These are phyloP conservation scores for Xyliphius kryptos DNA, from an alignment of 2,113 vertebrate species.

Conservation along the genomic window DNA sequence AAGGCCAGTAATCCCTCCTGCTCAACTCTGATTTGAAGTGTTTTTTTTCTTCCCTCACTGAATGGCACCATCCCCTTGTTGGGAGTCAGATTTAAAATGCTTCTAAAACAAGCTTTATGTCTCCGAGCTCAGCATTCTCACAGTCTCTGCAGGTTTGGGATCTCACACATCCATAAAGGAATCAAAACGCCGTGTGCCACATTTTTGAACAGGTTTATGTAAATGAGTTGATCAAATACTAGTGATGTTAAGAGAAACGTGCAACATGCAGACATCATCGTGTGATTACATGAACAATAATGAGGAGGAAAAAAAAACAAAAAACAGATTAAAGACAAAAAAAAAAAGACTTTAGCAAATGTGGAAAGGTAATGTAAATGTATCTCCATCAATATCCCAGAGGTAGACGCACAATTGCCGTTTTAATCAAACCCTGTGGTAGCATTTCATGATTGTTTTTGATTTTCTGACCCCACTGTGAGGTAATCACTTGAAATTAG, in stretches of 20 bases:
- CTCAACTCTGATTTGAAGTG: constrained; percentile 60
- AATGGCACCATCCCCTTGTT: constrained; percentile 28
- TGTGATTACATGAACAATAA: constrained; percentile 7
- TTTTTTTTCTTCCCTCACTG: constrained; percentile 35
- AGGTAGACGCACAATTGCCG: constrained; percentile 73
- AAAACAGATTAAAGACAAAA: too few species aligned
- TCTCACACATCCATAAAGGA: too few species aligned
- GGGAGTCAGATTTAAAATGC: constrained; percentile 21
- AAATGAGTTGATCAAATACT: too few species aligned
- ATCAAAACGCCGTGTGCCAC: too few species aligned
- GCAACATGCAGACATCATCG: constrained; percentile 28
- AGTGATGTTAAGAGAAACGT: constrained; percentile 17
- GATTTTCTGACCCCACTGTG: constrained; percentile 72
- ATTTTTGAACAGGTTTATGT: too few species aligned
- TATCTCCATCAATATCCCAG: constrained; percentile 51
- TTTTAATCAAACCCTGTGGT: constrained; percentile 75
- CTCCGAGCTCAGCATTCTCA: constrained; percentile 2
- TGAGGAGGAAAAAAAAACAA: too few species aligned
- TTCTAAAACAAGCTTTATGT: not conserved
- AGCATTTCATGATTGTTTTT: constrained; percentile 73
- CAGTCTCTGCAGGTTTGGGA: not conserved
- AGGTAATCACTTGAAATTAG: constrained; percentile 80
- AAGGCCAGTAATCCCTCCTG: constrained; percentile 65
- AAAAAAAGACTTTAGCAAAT: too few species aligned
- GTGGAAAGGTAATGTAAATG: not conserved